Evolutionary conservation across 2,113 vertebrate species (phyloP).

Genomic region (Siniperca chuatsi): DNA sequence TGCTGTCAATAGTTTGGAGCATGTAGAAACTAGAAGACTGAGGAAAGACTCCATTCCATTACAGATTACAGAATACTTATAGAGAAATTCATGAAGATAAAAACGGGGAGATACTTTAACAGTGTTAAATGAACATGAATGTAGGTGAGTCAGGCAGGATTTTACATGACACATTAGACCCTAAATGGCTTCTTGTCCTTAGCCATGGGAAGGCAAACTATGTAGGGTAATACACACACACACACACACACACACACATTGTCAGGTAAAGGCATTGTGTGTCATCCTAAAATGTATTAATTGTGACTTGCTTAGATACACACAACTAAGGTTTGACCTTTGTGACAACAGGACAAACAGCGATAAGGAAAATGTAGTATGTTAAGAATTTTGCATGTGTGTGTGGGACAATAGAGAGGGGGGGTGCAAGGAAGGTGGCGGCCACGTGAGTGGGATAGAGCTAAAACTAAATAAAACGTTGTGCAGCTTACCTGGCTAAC

Average conservation of each 20-base stretch:
- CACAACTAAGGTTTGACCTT: conserved; percentile 63
- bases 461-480: no score
- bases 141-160: conserved; percentile 21
- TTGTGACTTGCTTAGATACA: conserved; percentile 55
- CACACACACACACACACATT: neutral
- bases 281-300: conserved; percentile 53
- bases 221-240: conserved; percentile 15
- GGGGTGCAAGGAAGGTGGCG: no score
- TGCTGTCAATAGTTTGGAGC: conserved; percentile 72
- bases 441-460: no score
- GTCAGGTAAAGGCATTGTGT: conserved; percentile 52
- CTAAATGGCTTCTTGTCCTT: conserved; percentile 36
- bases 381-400: neutral
- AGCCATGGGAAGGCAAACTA: conserved; percentile 51
- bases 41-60: conserved; percentile 55
- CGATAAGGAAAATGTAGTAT: conserved; percentile 32
- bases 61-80: conserved; percentile 30
- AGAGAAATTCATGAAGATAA: conserved; percentile 5
- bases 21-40: conserved; percentile 71
- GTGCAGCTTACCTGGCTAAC: no score
- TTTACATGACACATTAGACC: conserved; percentile 40
- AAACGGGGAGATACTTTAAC: conserved; percentile 31
- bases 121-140: conserved; percentile 37
- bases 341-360: conserved; percentile 60
- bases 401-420: no score